These are phyloP conservation scores for Tenrec ecaudatus DNA, from an alignment of 2,113 vertebrate species.

Conservation along the genomic window DNA sequence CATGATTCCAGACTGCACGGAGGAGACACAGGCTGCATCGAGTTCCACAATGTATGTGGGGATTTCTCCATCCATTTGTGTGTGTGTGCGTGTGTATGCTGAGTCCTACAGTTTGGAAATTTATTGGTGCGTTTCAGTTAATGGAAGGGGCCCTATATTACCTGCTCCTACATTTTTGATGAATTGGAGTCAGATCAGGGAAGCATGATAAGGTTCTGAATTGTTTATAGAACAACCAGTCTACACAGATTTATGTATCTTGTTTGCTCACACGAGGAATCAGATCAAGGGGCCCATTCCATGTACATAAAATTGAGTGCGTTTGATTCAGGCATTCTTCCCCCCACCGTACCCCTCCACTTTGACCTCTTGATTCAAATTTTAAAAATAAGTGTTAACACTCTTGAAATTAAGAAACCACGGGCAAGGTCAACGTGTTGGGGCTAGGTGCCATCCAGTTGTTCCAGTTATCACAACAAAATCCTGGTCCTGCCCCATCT, in stretches of 20 bases:
- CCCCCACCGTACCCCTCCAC: background rate
- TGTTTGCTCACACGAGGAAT: constrained; percentile 32
- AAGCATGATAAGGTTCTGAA: constrained; percentile 68
- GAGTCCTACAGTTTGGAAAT: constrained; percentile 81
- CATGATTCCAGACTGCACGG: constrained; percentile 85
- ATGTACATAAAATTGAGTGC: background rate
- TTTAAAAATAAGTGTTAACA: background rate
- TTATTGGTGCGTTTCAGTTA: constrained; percentile 82
- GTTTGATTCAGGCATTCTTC: background rate
- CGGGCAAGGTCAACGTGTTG: background rate
- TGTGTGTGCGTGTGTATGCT: constrained; percentile 70
- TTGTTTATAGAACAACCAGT: constrained; percentile 65
- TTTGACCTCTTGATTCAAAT: background rate
- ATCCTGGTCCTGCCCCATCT: background rate
- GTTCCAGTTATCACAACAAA: background rate
- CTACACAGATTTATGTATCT: constrained; percentile 68
- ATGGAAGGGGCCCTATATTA: constrained; percentile 79
- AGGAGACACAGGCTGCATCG: constrained; percentile 69
- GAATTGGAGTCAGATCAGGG: constrained; percentile 70
- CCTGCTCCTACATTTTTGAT: constrained; percentile 72
- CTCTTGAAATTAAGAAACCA: background rate
- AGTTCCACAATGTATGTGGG: constrained; percentile 66
- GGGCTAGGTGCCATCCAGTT: background rate
- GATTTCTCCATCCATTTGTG: constrained; percentile 61
- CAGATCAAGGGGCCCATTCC: background rate